phyloP scores from a whole-genome alignment of 2,113 vertebrate species.

The Larimichthys polyactis region DNA sequence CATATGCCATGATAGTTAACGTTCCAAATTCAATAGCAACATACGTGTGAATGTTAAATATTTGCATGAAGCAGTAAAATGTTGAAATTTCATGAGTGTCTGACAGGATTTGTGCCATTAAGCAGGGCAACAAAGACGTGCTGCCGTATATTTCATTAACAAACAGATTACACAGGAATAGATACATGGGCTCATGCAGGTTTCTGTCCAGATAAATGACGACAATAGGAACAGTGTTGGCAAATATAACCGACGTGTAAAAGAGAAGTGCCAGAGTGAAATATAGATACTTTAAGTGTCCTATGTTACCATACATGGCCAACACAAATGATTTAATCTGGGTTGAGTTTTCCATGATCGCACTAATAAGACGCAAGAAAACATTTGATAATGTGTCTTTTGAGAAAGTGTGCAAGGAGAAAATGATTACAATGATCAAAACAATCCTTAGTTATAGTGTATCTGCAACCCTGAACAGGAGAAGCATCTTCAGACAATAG shows the following conservation, averaged over 20 bases:
- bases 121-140: conserved; percentile 32
- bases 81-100: conserved; percentile 25
- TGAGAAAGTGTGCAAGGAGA: background rate
- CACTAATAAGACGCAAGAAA: background rate
- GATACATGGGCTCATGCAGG: conserved; percentile 73
- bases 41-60: conserved; percentile 41
- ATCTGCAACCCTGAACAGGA: background rate
- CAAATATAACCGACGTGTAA: conserved; percentile 46
- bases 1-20: conserved; percentile 40
- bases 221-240: conserved; percentile 52
- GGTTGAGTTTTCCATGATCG: conserved; percentile 7
- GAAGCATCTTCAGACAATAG: background rate
- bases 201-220: conserved; percentile 53
- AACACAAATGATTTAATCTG: conserved; percentile 40
- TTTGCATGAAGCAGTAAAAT: conserved; percentile 30
- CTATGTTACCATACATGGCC: conserved; percentile 54
- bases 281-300: conserved; percentile 54
- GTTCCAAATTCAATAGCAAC: conserved; percentile 32
- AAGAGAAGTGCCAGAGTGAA: conserved; percentile 49
- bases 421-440: background rate
- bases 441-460: background rate
- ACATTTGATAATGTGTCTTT: background rate
- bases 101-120: conserved; percentile 29
- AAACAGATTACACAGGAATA: conserved; percentile 60
- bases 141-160: conserved; percentile 70